Percentiles rank a stretch among this genome's conserved stretches.
Conservation (phyloP, 2,113 vertebrate genomes). For the Etheostoma cragini region DNA sequence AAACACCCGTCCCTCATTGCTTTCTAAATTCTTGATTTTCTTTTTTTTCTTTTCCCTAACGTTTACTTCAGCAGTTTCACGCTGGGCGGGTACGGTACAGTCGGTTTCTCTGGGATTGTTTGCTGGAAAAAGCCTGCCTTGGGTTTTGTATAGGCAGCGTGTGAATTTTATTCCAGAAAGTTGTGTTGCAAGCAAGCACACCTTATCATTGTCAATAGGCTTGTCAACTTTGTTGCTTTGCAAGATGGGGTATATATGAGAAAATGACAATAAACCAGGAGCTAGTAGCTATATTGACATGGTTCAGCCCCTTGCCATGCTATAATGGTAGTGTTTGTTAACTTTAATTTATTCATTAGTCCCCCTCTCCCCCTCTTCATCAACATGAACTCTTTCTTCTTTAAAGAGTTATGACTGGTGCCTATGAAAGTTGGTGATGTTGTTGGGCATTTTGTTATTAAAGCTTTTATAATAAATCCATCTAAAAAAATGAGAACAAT, state of each 20-base stretch:
- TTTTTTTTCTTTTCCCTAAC: not conserved
- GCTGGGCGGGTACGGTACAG: not conserved
- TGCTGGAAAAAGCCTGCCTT: not conserved
- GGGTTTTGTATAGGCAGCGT: not conserved
- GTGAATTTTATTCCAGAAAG: not conserved
- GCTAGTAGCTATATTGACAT: not conserved
- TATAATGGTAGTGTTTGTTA: slow-evolving; percentile 9
- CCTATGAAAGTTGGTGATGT: not conserved
- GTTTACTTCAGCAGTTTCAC: not conserved
- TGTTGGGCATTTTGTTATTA: not conserved
- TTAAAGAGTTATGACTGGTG: not conserved
- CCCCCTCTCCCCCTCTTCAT: not conserved
- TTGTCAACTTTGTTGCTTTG: slow-evolving; percentile 2
- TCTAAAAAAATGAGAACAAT: not conserved
- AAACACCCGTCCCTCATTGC: not conserved
- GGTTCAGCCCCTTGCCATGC: slow-evolving; percentile 2
- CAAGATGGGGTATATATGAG: slow-evolving; percentile 6
- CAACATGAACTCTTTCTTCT: not conserved
- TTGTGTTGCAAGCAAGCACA: not conserved
- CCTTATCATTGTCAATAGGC: not conserved
- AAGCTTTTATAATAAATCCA: not conserved
- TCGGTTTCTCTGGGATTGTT: not conserved
- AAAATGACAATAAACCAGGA: slow-evolving; percentile 21
- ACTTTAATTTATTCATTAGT: not conserved
- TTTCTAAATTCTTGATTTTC: not conserved